Evolutionary conservation across 2,113 vertebrate genomes (phyloP), one percentile per base, ranked within the genome.

Genomic region (Chiloscyllium plagiosum): DNA sequence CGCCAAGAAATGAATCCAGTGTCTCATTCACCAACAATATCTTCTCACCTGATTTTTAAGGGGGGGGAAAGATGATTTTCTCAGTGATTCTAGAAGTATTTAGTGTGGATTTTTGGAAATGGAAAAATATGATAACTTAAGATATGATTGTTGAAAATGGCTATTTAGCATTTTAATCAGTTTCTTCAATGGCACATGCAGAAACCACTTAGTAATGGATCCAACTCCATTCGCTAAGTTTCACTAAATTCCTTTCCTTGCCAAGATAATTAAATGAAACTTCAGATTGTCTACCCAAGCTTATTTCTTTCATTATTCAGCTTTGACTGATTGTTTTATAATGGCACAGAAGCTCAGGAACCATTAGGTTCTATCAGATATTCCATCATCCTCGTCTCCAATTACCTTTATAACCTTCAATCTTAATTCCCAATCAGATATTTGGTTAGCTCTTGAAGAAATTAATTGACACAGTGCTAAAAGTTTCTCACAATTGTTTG

Each of bases 301-400:
- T 93, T n/a, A 37, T 61, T 42, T 93, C 89, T 19, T 93, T n/a
- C 61, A 42, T 93, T 93, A 93, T 20, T 93, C 61, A 93, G 89
- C 61, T n/a, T 37, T 93, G n/a, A 93, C 61, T 83, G 85, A 87
- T 52, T 93, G 61, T n/a, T 65, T 68, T 93, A 20, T 66, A 93
- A 66, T n/a, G 66, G 2, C 52, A 10, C 87, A 90, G 52, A 13
- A 90, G 29, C 52, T 90, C 6, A 20, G n/a, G 33, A 93, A 93
- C 4, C 61, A 42, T 37, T 20, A 33, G 56, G 15, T 20, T 90
- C 24, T 29, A n/a, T 65, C 33, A 12, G 29, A 33, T 15, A 65
- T 42, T 92, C 19, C n/a, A 92, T 92, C 33, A 93, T 93, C 33
- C 89, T 66, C 37, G 89, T 66, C 89, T 93, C 89, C n/a, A 93